Evolutionary conservation across 2,888 invertebrate genomes (phyloP).

Genomic region (Masnerella sp.): DNA sequence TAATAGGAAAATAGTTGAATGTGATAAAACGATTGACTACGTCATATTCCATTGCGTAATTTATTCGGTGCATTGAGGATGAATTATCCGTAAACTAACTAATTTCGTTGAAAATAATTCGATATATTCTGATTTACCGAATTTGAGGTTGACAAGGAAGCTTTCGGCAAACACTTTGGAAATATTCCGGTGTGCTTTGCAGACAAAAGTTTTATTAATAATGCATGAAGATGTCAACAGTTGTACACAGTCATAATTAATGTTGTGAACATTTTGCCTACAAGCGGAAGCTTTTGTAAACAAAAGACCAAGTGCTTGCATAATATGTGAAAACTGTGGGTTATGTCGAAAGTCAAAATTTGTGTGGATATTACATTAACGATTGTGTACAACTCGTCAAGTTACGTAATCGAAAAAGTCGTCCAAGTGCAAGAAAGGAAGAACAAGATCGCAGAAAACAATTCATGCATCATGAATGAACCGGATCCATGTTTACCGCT

Average conservation of each 20-base stretch:
- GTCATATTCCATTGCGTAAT: too few species aligned
- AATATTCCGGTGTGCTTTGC: too few species aligned
- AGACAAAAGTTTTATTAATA: too few species aligned
- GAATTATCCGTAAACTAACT: too few species aligned
- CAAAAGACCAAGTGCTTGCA: background rate
- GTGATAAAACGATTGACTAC: too few species aligned
- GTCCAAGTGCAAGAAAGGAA: constrained; percentile 6
- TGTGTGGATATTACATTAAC: constrained; percentile 31
- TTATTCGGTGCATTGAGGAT: too few species aligned
- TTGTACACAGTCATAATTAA: background rate
- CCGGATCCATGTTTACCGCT: constrained; percentile 76
- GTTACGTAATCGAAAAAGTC: constrained; percentile 16
- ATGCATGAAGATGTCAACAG: constrained; percentile 34
- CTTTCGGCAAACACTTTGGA: too few species aligned
- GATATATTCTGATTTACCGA: too few species aligned
- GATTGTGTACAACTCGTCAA: constrained; percentile 1
- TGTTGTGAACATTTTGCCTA: background rate
- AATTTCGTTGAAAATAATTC: too few species aligned
- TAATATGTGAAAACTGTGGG: constrained; percentile 16
- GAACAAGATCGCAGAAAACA: constrained; percentile 32
- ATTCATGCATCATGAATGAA: constrained; percentile 69
- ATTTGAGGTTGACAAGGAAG: too few species aligned
- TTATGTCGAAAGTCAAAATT: constrained; percentile 11
- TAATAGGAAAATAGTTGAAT: too few species aligned
- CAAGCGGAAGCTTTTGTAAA: background rate